These are phyloP conservation scores for Carapus acus DNA, from an alignment of 2,797 vertebrate species.

Conservation along the genomic window DNA sequence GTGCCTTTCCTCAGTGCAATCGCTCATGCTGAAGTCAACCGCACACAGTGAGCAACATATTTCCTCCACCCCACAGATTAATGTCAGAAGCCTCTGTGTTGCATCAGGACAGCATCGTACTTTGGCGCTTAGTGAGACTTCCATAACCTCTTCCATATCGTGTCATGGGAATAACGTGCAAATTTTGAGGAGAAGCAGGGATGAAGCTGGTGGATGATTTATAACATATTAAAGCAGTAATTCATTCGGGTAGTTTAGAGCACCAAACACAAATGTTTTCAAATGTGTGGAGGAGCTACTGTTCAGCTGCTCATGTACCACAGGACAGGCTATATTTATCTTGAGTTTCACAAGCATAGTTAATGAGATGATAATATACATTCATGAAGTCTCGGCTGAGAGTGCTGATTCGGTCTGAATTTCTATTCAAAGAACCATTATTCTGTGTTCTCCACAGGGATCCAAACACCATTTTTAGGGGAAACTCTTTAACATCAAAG, in stretches of 20 bases:
- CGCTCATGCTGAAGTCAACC: slow-evolving; percentile 91
- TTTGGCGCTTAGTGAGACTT: not conserved
- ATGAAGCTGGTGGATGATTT: too few species aligned
- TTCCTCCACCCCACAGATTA: not conserved
- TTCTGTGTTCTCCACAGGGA: slow-evolving; percentile 70
- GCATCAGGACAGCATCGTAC: not conserved
- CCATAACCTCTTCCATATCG: too few species aligned
- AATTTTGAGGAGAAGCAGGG: too few species aligned
- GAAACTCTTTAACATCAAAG: slow-evolving; percentile 96
- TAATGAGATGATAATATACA: not conserved
- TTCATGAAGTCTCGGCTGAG: not conserved
- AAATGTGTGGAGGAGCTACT: not conserved
- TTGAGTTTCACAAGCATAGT: not conserved
- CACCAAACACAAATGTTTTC: too few species aligned
- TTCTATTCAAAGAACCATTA: not conserved
- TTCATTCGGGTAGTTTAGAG: too few species aligned
- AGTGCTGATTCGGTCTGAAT: not conserved
- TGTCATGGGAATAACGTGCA: too few species aligned
- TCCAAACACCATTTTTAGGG: slow-evolving; percentile 98
- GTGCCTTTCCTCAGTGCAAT: slow-evolving; percentile 98
- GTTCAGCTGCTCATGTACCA: not conserved
- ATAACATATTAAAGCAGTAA: too few species aligned
- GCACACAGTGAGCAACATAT: slow-evolving; percentile 87
- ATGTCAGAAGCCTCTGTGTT: not conserved
- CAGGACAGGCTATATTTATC: not conserved